phyloP scores from a whole-genome alignment of 1,140 invertebrate genomes.

The Calliopsis andreniformis region DNA sequence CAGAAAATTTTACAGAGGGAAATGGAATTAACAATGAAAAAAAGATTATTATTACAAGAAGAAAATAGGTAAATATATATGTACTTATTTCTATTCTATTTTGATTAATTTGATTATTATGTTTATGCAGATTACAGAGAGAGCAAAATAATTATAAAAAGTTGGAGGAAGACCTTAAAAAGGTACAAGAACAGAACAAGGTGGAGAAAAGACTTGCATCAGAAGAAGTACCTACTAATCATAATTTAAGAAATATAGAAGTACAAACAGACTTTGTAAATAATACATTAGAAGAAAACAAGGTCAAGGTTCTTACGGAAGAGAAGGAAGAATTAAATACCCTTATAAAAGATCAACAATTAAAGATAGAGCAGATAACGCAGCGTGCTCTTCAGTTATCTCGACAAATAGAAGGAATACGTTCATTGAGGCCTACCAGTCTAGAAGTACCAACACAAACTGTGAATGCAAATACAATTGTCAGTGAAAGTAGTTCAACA shows the following conservation, averaged over 20 bases:
- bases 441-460: slow-evolving; percentile 57
- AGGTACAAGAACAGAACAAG: slow-evolving; percentile 72
- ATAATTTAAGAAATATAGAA: slow-evolving; percentile 56
- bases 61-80: slow-evolving; percentile 68
- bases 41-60: slow-evolving; percentile 73
- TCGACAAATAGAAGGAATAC: slow-evolving; percentile 73
- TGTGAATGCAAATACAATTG: slow-evolving; percentile 64
- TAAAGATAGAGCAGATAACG: slow-evolving; percentile 76
- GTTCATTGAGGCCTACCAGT: slow-evolving; percentile 50
- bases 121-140: slow-evolving; percentile 71
- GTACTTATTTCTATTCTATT: slow-evolving; percentile 8
- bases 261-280: slow-evolving; percentile 74
- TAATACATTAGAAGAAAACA: slow-evolving; percentile 38
- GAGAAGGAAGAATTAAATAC: slow-evolving; percentile 74
- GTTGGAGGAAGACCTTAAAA: slow-evolving; percentile 74
- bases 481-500: slow-evolving; percentile 78
- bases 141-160: slow-evolving; percentile 69
- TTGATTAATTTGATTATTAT: neutral
- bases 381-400: slow-evolving; percentile 69
- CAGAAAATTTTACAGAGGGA: slow-evolving; percentile 70
- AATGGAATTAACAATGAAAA: slow-evolving; percentile 73
- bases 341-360: slow-evolving; percentile 74
- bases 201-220: too few species aligned
- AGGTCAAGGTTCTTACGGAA: slow-evolving; percentile 59
- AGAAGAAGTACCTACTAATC: neutral